phyloP scores from a whole-genome alignment of 2,888 invertebrate species.

The Andrena marginata region DNA sequence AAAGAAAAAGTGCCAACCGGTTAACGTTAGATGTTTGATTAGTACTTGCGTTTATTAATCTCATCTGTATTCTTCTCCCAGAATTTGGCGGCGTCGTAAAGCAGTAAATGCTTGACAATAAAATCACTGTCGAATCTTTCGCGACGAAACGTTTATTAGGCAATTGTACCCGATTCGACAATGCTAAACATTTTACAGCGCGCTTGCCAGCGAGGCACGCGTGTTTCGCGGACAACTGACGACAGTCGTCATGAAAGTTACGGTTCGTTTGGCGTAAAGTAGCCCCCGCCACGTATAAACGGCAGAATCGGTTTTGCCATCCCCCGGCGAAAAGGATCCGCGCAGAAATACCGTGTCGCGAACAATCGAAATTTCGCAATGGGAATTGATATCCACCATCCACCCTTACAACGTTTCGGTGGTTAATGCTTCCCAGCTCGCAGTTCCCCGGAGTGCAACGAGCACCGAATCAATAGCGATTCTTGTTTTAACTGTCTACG shows the following conservation, averaged over 20 bases:
- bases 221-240: background rate
- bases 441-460: slow-evolving; percentile 18
- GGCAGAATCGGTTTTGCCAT: slow-evolving; percentile 2
- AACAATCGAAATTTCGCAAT: slow-evolving; percentile 25
- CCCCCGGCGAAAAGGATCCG: background rate
- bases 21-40: background rate
- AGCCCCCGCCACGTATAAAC: background rate
- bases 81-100: background rate
- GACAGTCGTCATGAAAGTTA: slow-evolving; percentile 14
- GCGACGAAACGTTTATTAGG: background rate
- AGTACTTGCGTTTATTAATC: background rate
- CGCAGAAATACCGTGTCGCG: background rate
- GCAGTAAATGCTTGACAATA: background rate
- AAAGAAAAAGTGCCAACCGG: background rate
- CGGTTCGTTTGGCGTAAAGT: slow-evolving; percentile 16
- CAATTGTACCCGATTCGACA: background rate
- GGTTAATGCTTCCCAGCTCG: slow-evolving; percentile 19
- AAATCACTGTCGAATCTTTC: background rate
- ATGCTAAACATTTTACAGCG: background rate
- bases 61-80: background rate
- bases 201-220: background rate
- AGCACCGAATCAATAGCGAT: slow-evolving; percentile 22
- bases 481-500: slow-evolving; percentile 16
- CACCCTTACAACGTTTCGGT: slow-evolving; percentile 16
- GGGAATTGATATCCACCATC: slow-evolving; percentile 23